A percentile compares a stretch with the other conserved stretches of the same genome.
Conservation (phyloP, 2,888 invertebrate species). For the Ditylenchus weischeri region DNA sequence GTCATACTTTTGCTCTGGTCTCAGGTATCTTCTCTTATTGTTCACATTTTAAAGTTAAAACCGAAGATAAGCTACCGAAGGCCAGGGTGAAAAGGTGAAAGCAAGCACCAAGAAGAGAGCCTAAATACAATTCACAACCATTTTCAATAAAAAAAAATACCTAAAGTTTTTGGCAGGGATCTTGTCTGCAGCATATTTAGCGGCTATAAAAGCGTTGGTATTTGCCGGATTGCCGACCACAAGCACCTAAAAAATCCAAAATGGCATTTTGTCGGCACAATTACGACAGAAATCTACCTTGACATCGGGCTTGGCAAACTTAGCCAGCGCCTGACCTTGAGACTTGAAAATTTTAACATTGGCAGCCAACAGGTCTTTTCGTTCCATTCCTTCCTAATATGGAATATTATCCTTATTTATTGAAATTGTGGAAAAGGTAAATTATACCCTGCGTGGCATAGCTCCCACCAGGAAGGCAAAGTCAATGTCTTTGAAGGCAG, state of each 20-base stretch:
- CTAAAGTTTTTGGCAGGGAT: constrained; percentile 91
- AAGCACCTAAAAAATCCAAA: constrained; percentile 63
- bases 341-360: constrained; percentile 97
- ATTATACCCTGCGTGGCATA: constrained; percentile 69
- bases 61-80: too few species aligned
- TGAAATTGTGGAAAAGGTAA: too few species aligned
- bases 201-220: constrained; percentile 88
- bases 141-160: neutral
- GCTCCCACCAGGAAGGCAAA: constrained; percentile 95
- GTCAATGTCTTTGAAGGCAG: constrained; percentile 90
- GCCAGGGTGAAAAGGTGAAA: too few species aligned
- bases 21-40: too few species aligned
- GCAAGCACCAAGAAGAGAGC: neutral
- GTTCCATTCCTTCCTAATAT: constrained; percentile 85
- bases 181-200: constrained; percentile 83
- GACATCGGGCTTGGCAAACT: constrained; percentile 82
- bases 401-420: too few species aligned
- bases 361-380: constrained; percentile 91
- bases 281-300: constrained; percentile 67
- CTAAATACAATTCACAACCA: neutral
- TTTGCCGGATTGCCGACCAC: constrained; percentile 99
- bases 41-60: neutral
- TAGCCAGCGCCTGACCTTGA: constrained; percentile 88
- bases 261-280: neutral
- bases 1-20: too few species aligned